Evolutionary conservation across 2,113 vertebrate genomes (phyloP).

Genomic region (Motacilla alba): DNA sequence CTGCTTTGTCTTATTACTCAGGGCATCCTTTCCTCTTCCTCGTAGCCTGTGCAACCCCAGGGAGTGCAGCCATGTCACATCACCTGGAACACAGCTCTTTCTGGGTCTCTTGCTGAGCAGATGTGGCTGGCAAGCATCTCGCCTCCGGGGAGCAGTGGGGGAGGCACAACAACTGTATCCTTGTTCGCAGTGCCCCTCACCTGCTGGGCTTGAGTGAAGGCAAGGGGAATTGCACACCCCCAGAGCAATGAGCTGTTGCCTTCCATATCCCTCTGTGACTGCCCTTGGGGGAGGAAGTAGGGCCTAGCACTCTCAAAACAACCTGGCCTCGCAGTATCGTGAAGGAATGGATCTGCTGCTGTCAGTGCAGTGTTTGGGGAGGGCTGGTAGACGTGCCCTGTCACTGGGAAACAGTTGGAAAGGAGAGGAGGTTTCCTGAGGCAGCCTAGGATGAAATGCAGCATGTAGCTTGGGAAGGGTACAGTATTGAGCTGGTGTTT

Average conservation of each 20-base stretch:
- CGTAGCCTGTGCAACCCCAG: not conserved
- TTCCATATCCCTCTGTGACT: not conserved
- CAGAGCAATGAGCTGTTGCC: not conserved
- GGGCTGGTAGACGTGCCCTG: not conserved
- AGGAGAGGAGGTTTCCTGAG: not conserved
- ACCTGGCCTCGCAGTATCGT: fast-evolving
- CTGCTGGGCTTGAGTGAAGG: not conserved
- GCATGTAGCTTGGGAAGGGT: not conserved
- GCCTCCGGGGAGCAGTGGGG: not conserved
- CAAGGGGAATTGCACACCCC: not conserved
- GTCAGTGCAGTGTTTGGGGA: fast-evolving
- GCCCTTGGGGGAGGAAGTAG: not conserved
- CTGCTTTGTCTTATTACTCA: not conserved
- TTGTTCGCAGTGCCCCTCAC: not conserved
- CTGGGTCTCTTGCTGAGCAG: not conserved
- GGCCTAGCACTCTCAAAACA: not conserved
- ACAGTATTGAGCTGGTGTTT: not conserved
- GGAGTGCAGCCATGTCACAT: not conserved
- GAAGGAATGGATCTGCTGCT: not conserved
- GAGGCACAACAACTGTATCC: not conserved
- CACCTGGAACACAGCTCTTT: not conserved
- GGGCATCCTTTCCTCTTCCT: not conserved
- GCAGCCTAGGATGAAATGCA: not conserved
- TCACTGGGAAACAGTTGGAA: not conserved
- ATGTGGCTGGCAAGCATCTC: not conserved